phyloP scores from a whole-genome alignment of 2,888 invertebrate species.

The Empis stercorea region DNA sequence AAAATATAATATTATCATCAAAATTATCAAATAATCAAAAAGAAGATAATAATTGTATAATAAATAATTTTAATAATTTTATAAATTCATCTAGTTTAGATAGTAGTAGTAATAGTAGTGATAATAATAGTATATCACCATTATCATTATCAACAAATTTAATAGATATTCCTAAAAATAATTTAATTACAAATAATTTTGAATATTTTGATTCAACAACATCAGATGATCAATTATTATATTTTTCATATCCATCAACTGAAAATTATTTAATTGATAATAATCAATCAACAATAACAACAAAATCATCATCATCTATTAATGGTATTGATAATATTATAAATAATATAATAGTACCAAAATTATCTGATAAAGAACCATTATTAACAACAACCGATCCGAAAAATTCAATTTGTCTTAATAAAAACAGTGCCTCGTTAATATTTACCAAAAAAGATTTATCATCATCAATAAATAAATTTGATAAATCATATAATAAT shows the following conservation, averaged over 20 bases:
- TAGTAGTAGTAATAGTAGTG: too few species aligned
- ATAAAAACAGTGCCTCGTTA: slow-evolving; percentile 32
- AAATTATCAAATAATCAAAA: not conserved
- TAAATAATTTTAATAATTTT: too few species aligned
- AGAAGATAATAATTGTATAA: too few species aligned
- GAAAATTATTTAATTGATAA: not conserved
- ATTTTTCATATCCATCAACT: not conserved
- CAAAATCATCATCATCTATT: not conserved
- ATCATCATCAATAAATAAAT: slow-evolving; percentile 4
- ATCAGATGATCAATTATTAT: not conserved
- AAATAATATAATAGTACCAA: slow-evolving; percentile 10
- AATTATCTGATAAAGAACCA: slow-evolving; percentile 32
- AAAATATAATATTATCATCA: not conserved
- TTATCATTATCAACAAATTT: not conserved
- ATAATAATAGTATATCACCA: not conserved
- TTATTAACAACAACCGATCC: slow-evolving; percentile 24
- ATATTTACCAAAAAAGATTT: slow-evolving; percentile 33
- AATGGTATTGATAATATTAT: not conserved
- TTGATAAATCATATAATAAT: not conserved
- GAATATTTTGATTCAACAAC: too few species aligned
- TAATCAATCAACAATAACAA: not conserved
- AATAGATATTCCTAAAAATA: not conserved
- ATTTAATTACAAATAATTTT: not conserved
- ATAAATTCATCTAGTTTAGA: too few species aligned
- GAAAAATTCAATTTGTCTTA: slow-evolving; percentile 29